phyloP scores from a whole-genome alignment of 2,888 invertebrate genomes.

The Andrena bucephala region DNA sequence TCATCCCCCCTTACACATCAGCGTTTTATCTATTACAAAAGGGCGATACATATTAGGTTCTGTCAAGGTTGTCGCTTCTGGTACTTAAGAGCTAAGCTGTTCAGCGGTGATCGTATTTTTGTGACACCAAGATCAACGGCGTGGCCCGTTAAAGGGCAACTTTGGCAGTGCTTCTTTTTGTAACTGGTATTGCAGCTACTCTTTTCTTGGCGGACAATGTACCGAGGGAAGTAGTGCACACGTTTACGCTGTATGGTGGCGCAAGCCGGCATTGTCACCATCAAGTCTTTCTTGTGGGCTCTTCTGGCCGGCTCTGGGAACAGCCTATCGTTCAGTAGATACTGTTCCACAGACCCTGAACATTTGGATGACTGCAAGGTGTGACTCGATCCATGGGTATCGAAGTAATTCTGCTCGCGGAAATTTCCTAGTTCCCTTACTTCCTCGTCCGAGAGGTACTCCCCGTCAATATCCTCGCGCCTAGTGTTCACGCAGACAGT shows the following conservation, averaged over 20 bases:
- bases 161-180: constrained; percentile 69
- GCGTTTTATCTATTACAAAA: not conserved
- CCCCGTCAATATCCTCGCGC: not conserved
- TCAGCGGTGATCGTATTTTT: constrained; percentile 70
- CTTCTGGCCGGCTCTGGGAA: constrained; percentile 86
- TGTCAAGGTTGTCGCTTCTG: constrained; percentile 69
- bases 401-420: constrained; percentile 87
- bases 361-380: constrained; percentile 71
- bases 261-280: constrained; percentile 76
- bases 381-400: constrained; percentile 86
- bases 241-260: constrained; percentile 74
- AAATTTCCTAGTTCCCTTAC: constrained; percentile 84
- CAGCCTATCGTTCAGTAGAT: constrained; percentile 87
- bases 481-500: constrained; percentile 9
- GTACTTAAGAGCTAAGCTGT: constrained; percentile 77
- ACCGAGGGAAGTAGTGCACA: constrained; percentile 80
- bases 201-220: constrained; percentile 75
- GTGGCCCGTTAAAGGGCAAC: constrained; percentile 79
- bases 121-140: constrained; percentile 77
- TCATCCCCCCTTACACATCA: not conserved
- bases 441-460: constrained; percentile 35
- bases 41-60: not conserved
- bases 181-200: constrained; percentile 47
- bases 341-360: constrained; percentile 86
- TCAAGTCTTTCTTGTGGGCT: constrained; percentile 70